These are phyloP conservation scores for Spilosoma lubricipeda DNA, from an alignment of 2,888 invertebrate genomes.

Conservation along the genomic window DNA sequence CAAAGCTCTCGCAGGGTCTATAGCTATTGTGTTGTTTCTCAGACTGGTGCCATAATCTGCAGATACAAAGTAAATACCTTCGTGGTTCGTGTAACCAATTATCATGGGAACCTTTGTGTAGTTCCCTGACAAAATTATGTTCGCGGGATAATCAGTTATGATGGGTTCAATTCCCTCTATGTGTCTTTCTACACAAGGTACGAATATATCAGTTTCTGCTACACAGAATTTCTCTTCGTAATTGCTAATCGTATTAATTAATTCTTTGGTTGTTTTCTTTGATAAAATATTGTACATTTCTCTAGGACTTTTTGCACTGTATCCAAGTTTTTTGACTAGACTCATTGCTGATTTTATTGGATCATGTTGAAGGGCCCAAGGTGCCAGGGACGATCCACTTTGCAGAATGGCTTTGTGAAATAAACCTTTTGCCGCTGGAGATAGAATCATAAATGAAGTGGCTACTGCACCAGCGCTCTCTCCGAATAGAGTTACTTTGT, in stretches of 20 bases:
- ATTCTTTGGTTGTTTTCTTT: constrained; percentile 65
- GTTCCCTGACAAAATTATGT: constrained; percentile 70
- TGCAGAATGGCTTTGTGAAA: constrained; percentile 79
- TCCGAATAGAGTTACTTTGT: constrained; percentile 78
- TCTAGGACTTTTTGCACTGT: constrained; percentile 70
- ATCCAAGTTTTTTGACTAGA: constrained; percentile 73
- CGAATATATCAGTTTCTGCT: constrained; percentile 71
- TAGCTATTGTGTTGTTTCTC: constrained; percentile 49
- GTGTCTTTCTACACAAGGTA: constrained; percentile 75
- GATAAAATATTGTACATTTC: constrained; percentile 72
- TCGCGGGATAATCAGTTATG: constrained; percentile 68
- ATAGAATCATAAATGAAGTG: constrained; percentile 72
- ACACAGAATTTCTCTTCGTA: constrained; percentile 72
- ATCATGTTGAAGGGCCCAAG: constrained; percentile 76
- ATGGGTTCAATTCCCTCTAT: constrained; percentile 73
- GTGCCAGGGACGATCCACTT: constrained; percentile 75
- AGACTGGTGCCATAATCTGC: constrained; percentile 73
- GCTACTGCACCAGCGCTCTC: constrained; percentile 82
- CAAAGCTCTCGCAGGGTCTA: constrained; percentile 62
- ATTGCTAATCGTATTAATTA: constrained; percentile 67
- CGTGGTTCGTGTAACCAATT: constrained; percentile 77
- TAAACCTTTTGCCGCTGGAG: constrained; percentile 71
- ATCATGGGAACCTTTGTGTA: constrained; percentile 81
- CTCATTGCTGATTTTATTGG: constrained; percentile 70
- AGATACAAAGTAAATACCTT: constrained; percentile 77